Evolutionary conservation across 1,140 invertebrate genomes (phyloP), one percentile per base, ranked within the genome.

Genomic region (Ceratina calcarata): DNA sequence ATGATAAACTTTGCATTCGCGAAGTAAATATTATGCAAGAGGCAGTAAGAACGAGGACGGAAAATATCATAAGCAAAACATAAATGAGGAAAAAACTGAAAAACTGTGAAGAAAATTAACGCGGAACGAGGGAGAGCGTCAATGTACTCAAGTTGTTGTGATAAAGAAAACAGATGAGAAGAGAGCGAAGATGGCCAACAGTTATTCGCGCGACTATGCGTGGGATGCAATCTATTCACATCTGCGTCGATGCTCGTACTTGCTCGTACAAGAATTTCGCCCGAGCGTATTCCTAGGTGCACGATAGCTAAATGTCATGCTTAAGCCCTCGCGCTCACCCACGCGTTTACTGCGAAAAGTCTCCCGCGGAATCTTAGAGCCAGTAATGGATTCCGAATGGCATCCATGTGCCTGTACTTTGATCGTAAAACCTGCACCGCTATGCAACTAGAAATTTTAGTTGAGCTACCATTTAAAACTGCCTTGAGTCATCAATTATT

Each of bases 231-330:
- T 72, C 27, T 45, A 32, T 45, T 45, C 37, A 45, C 37, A 45
- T 45, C 37, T 45, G 37, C 55, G 55, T 16, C 55, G 15, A 57
- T n/a, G 55, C 18, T 60, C 22, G 32, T 61, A 37, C 61, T 55
- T 8, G 6, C 20, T 70, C 7, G 2, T n/a, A 16, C n/a, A 37
- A 10, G 57, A 12, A 58, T 1, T 32, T n/a, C 18, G 20, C 18
- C 18, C 53, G 12, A 37, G 45, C 15, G 57, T 69, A 18, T 76
- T 61, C 37, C 65, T 70, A 70, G 32, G n/a, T 45, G 55, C 18
- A 15, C 15, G 66, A 57, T 70, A 37, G 66, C 49, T 24, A 71
- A 78, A 78, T 78, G 75, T 78, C 75, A 78, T 57, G 37, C 67
- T 70, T 58, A 18, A 37, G 61, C 12, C 57, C 3, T 66, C 49